A percentile compares a stretch with the other conserved stretches of the same genome.
phyloP scores from a whole-genome alignment of 2,797 vertebrate species.

The Pseudochromis fuscus region DNA sequence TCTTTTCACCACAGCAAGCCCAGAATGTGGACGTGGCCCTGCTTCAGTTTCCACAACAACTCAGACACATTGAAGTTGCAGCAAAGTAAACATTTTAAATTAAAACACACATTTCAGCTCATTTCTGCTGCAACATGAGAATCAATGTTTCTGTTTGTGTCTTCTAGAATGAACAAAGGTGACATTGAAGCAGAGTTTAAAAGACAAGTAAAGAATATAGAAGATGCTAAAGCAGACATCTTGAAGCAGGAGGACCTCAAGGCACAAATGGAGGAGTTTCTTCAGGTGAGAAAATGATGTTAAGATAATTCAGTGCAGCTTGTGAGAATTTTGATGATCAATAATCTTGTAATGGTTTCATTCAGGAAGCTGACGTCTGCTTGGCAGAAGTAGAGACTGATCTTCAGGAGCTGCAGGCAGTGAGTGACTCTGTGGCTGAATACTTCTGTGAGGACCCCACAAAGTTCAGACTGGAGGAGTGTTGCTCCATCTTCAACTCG shows the following conservation, averaged over 20 bases:
- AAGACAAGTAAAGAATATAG: constrained; percentile 77
- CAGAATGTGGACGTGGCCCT: constrained; percentile 81
- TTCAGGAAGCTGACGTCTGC: constrained; percentile 79
- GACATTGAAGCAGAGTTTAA: constrained; percentile 84
- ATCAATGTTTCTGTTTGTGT: neutral
- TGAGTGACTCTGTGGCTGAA: constrained; percentile 81
- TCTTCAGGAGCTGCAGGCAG: constrained; percentile 70
- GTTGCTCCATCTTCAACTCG: constrained; percentile 84
- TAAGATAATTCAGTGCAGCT: neutral
- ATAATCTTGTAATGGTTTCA: constrained; percentile 3
- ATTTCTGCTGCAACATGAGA: neutral
- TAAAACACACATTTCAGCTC: neutral
- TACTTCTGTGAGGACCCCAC: constrained; percentile 88
- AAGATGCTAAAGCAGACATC: constrained; percentile 64
- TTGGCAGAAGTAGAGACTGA: constrained; percentile 70
- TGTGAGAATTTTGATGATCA: neutral
- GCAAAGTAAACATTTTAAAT: constrained; percentile 77
- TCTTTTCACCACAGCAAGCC: constrained; percentile 82
- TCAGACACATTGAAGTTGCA: constrained; percentile 82
- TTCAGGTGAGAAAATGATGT: constrained; percentile 69
- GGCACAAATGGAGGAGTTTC: constrained; percentile 84
- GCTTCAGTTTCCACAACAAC: constrained; percentile 83
- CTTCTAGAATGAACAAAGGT: constrained; percentile 81
- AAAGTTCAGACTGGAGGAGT: constrained; percentile 86
- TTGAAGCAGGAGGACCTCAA: constrained; percentile 81